These are phyloP conservation scores for Euglossa dilemma DNA, from an alignment of 1,140 invertebrate genomes.

Conservation along the genomic window DNA sequence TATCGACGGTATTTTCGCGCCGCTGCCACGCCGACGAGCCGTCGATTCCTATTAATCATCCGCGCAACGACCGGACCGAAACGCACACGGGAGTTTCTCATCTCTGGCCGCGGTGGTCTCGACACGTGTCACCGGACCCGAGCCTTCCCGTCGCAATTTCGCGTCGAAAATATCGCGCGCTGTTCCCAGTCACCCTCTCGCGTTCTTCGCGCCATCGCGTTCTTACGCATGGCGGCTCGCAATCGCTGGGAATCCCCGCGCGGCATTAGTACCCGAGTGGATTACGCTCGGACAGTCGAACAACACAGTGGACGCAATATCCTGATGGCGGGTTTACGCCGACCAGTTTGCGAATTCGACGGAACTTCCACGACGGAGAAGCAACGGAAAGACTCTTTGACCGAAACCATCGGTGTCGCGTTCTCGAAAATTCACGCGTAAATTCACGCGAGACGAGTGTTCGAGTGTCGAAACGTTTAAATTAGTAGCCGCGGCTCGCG, in stretches of 20 bases:
- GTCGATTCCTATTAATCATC: constrained; percentile 66
- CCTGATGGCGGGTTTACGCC: too few species aligned
- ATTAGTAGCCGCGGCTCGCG: background rate
- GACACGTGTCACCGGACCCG: constrained; percentile 51
- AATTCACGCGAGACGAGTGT: too few species aligned
- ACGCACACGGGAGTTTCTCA: constrained; percentile 57
- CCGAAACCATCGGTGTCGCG: background rate
- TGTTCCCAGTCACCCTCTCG: too few species aligned
- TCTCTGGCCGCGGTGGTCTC: constrained; percentile 34
- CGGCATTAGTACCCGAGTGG: background rate
- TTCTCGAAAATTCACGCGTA: background rate
- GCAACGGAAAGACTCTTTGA: background rate
- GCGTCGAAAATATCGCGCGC: constrained; percentile 49
- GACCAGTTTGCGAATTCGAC: background rate
- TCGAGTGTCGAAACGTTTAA: background rate
- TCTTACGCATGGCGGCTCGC: background rate
- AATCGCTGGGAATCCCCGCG: background rate
- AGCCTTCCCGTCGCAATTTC: constrained; percentile 64
- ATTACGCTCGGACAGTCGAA: background rate
- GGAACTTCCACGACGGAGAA: background rate
- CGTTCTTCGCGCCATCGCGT: constrained; percentile 22
- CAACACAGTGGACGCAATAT: background rate
- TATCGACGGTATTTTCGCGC: constrained; percentile 56
- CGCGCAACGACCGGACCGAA: constrained; percentile 20
- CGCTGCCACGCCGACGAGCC: constrained; percentile 24